phyloP scores from a whole-genome alignment of 2,888 invertebrate species.

The Zhuqinia jingwanae region DNA sequence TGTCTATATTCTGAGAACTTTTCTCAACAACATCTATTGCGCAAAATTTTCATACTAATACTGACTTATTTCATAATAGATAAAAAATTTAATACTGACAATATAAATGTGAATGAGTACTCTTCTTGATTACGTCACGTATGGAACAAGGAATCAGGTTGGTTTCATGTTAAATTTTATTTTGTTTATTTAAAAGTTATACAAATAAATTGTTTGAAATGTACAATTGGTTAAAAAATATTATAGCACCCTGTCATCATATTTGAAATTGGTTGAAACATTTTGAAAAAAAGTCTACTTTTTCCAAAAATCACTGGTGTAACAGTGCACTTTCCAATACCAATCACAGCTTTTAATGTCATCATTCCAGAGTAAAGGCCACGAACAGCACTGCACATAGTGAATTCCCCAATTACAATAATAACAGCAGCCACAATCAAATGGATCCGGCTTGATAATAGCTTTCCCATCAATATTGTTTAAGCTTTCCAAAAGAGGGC shows the following conservation, averaged over 20 bases:
- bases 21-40: too few relatives aligned
- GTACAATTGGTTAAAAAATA: too few relatives aligned
- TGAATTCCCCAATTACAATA: slow-evolving; percentile 64
- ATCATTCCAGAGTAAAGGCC: slow-evolving; percentile 64
- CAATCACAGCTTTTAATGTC: slow-evolving; percentile 60
- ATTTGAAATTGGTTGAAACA: too few relatives aligned
- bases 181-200: too few relatives aligned
- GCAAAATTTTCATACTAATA: too few relatives aligned
- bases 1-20: too few relatives aligned
- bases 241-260: too few relatives aligned
- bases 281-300: too few relatives aligned
- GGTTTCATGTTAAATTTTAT: too few relatives aligned
- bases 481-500: neutral
- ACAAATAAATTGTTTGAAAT: too few relatives aligned
- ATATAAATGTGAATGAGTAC: neutral
- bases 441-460: slow-evolving; percentile 46
- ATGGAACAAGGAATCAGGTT: too few relatives aligned
- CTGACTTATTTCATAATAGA: too few relatives aligned
- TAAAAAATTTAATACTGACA: neutral
- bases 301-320: slow-evolving; percentile 10
- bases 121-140: neutral
- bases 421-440: slow-evolving; percentile 58
- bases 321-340: slow-evolving; percentile 54
- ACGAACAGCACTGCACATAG: slow-evolving; percentile 36
- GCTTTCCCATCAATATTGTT: neutral